Percentiles rank a stretch among this genome's conserved stretches.
Evolutionary conservation across 2,797 vertebrate genomes (phyloP).

Genomic region (Lacerta bilineata): DNA sequence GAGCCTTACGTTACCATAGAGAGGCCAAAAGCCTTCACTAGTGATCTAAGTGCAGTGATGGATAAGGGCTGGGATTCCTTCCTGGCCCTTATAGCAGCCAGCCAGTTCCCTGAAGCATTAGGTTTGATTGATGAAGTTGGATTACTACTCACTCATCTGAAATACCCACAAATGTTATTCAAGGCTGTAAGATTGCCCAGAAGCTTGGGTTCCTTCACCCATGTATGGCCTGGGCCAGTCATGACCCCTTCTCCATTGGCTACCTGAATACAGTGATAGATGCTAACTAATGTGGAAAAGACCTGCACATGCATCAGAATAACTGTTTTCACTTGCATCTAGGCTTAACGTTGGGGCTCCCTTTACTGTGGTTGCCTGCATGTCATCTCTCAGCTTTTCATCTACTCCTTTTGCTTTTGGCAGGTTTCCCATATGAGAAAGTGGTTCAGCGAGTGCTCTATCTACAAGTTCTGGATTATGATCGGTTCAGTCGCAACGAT

Average conservation of each 20-base stretch:
- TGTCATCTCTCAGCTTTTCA: background rate
- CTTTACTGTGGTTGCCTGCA: background rate
- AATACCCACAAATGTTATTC: slow-evolving; percentile 14
- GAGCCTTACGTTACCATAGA: background rate
- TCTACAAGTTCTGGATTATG: slow-evolving; percentile 98
- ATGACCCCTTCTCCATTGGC: background rate
- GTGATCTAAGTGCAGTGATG: slow-evolving; percentile 21
- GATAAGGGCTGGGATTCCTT: slow-evolving; percentile 12
- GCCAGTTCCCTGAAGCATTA: slow-evolving; percentile 20
- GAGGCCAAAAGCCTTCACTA: slow-evolving; percentile 16
- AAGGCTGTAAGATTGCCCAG: slow-evolving; percentile 12
- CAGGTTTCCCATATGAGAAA: slow-evolving; percentile 98
- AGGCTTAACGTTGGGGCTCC: background rate
- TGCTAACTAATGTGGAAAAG: background rate
- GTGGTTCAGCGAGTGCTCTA: slow-evolving; percentile 97
- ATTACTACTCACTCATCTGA: slow-evolving; percentile 21
- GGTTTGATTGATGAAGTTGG: slow-evolving; percentile 25
- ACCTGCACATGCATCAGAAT: rapidly evolving
- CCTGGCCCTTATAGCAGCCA: slow-evolving; percentile 2
- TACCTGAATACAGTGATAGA: background rate
- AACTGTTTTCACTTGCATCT: background rate
- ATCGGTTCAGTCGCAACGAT: slow-evolving; percentile 98
- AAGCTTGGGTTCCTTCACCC: background rate
- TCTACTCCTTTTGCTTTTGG: background rate
- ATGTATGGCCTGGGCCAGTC: background rate